phyloP scores from a whole-genome alignment of 1,140 invertebrate species.

The Orius insidiosus region DNA sequence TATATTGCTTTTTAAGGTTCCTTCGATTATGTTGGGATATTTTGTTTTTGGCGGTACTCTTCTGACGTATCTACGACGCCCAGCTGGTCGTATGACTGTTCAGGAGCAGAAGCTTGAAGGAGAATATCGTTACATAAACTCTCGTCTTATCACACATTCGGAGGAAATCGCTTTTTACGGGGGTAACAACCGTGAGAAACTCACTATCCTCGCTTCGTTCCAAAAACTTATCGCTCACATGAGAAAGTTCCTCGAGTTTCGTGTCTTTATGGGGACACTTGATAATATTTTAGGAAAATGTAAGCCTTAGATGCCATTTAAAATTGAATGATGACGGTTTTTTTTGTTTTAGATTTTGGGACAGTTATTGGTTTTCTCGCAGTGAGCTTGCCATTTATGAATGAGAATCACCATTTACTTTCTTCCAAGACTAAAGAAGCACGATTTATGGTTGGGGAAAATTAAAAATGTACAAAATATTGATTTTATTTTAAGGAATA shows the following conservation, averaged over 20 bases:
- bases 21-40: constrained; percentile 70
- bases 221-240: constrained; percentile 73
- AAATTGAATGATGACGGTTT: too few relatives aligned
- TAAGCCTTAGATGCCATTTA: too few relatives aligned
- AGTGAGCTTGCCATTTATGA: constrained; percentile 85
- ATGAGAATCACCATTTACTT: constrained; percentile 43
- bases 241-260: constrained; percentile 77
- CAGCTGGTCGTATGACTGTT: constrained; percentile 76
- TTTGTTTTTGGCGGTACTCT: constrained; percentile 65
- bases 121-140: constrained; percentile 93
- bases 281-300: constrained; percentile 96
- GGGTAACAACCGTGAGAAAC: constrained; percentile 50
- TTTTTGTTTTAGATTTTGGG: constrained; percentile 57
- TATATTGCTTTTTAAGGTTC: constrained; percentile 45
- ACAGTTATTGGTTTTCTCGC: constrained; percentile 89
- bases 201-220: constrained; percentile 74
- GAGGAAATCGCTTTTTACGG: constrained; percentile 94
- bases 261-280: constrained; percentile 79
- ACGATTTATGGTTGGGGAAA: constrained; percentile 40
- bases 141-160: constrained; percentile 87
- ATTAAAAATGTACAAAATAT: neutral
- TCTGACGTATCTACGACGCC: constrained; percentile 61
- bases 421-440: constrained; percentile 42
- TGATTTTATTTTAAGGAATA: constrained; percentile 47
- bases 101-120: constrained; percentile 92